Conservation (phyloP, 2,113 vertebrate species). For the Thymallus thymallus region DNA sequence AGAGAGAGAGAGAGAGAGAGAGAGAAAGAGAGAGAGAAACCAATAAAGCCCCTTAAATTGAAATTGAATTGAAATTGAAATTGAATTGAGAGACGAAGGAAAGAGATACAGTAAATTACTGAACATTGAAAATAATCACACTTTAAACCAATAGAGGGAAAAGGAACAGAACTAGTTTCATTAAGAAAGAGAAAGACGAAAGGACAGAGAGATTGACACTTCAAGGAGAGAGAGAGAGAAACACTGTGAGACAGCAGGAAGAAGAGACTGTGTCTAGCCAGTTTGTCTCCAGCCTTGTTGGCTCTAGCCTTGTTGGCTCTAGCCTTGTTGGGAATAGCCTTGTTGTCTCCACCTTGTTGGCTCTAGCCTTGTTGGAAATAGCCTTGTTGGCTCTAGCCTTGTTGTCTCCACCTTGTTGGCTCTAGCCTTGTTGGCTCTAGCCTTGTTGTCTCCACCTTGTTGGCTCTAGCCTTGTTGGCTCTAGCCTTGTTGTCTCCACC, state of each 20-base stretch:
- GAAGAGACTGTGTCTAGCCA: slow-evolving; percentile 25
- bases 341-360: too few species aligned
- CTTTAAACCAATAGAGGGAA: neutral
- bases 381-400: too few species aligned
- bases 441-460: too few species aligned
- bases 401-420: slow-evolving; percentile 33
- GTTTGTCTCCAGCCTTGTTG: too few species aligned
- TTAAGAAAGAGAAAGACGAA: neutral
- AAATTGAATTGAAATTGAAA: too few species aligned
- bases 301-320: neutral
- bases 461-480: too few species aligned
- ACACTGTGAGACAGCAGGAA: slow-evolving; percentile 22
- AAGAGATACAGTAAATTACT: neutral
- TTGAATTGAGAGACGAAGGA: too few species aligned
- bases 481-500: slow-evolving; percentile 24
- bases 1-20: neutral
- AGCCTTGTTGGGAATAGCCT: too few species aligned
- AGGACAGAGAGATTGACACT: slow-evolving; percentile 15
- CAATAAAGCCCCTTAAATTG: too few species aligned
- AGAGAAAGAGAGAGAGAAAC: slow-evolving; percentile 9
- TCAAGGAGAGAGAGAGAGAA: neutral
- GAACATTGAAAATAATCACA: too few species aligned
- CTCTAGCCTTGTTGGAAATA: slow-evolving; percentile 29
- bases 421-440: too few species aligned
- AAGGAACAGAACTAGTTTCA: neutral